Percentiles rank a stretch among this genome's conserved stretches.
These are phyloP conservation scores for Chorisops tibialis DNA, from an alignment of 2,888 invertebrate genomes.

Conservation along the genomic window DNA sequence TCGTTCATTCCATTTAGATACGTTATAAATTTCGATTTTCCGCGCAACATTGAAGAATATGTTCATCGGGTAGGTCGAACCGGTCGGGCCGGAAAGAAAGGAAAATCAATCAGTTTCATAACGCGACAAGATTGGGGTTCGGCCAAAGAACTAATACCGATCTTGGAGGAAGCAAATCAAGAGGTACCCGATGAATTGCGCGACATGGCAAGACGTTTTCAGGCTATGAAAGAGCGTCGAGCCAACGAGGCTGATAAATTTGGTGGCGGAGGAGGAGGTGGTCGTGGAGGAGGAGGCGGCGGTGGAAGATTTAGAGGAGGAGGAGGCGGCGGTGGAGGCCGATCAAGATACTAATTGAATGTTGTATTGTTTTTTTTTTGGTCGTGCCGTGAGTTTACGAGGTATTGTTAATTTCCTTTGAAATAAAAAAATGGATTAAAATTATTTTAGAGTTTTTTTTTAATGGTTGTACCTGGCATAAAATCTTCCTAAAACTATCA, in stretches of 20 bases:
- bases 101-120: constrained; percentile 78
- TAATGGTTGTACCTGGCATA: too few relatives aligned
- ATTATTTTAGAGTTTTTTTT: too few relatives aligned
- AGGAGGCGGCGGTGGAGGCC: too few relatives aligned
- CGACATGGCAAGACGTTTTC: constrained; percentile 72
- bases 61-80: constrained; percentile 90
- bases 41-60: constrained; percentile 91
- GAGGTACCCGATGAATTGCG: constrained; percentile 72
- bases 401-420: too few relatives aligned
- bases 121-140: constrained; percentile 78
- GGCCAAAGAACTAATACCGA: constrained; percentile 76
- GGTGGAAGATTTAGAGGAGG: constrained; percentile 32
- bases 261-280: constrained; percentile 36
- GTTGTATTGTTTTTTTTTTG: too few relatives aligned
- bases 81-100: constrained; percentile 84
- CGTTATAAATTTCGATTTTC: constrained; percentile 91
- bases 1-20: constrained; percentile 46
- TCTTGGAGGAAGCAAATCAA: constrained; percentile 84
- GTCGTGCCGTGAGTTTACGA: too few relatives aligned
- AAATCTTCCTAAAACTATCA: too few relatives aligned
- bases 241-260: constrained; percentile 52
- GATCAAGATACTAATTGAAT: too few relatives aligned
- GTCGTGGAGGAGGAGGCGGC: constrained; percentile 45
- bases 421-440: too few relatives aligned
- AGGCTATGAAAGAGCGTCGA: constrained; percentile 63